A percentile compares a stretch with the other conserved stretches of the same genome.
These are phyloP conservation scores for Sciurus niger DNA, from an alignment of 2,113 vertebrate species.

Conservation along the genomic window DNA sequence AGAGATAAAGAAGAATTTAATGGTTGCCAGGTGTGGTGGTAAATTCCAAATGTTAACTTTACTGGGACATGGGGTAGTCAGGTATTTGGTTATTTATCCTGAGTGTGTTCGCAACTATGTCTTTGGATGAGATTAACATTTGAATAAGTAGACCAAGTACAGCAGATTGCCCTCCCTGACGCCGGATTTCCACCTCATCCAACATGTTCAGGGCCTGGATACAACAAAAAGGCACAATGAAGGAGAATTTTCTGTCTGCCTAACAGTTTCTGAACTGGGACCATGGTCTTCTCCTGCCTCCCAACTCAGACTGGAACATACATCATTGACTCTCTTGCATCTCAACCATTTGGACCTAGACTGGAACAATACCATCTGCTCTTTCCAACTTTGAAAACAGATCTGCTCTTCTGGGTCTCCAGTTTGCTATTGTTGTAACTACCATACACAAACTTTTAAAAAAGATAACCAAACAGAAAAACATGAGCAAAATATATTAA, in stretches of 20 bases:
- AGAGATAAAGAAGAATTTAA: neutral
- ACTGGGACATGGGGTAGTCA: neutral
- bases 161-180: neutral
- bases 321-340: neutral
- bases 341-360: neutral
- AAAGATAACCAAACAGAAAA: neutral
- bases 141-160: neutral
- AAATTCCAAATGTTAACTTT: neutral
- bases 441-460: neutral
- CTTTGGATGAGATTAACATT: neutral
- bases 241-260: neutral
- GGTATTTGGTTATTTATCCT: neutral
- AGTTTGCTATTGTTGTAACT: neutral
- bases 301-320: neutral
- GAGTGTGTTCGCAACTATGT: neutral
- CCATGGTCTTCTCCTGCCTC: neutral
- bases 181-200: neutral
- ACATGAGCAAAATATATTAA: neutral
- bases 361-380: neutral
- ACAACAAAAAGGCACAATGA: neutral
- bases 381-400: no score
- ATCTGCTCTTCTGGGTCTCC: neutral
- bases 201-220: accelerated
- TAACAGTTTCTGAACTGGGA: neutral
- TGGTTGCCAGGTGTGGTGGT: neutral